phyloP scores from a whole-genome alignment of 2,113 vertebrate genomes.

The Rafetus swinhoei region DNA sequence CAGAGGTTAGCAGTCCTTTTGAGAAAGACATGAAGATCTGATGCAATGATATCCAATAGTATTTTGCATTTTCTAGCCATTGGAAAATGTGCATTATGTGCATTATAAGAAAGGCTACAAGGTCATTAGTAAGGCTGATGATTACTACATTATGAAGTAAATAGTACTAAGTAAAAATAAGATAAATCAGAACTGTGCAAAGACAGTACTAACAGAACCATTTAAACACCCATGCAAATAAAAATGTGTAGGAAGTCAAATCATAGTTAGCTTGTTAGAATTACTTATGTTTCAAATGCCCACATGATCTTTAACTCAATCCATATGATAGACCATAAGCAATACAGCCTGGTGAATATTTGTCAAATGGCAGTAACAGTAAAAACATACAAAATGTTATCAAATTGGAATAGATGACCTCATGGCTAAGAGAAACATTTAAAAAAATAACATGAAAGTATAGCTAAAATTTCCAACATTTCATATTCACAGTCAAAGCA shows the following conservation, averaged over 20 bases:
- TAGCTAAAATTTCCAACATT: slow-evolving; percentile 64
- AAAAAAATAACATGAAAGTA: slow-evolving; percentile 72
- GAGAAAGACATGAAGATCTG: slow-evolving; percentile 84
- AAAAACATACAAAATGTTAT: slow-evolving; percentile 66
- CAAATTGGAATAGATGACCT: slow-evolving; percentile 64
- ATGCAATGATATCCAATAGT: slow-evolving; percentile 82
- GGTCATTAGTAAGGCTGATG: slow-evolving; percentile 86
- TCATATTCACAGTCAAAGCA: slow-evolving; percentile 66
- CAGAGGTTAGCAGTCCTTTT: slow-evolving; percentile 86
- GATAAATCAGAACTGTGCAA: slow-evolving; percentile 75
- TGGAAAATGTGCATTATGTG: slow-evolving; percentile 86
- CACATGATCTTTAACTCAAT: slow-evolving; percentile 63
- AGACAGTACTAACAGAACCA: slow-evolving; percentile 82
- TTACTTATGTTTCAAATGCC: slow-evolving; percentile 67
- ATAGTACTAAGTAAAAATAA: slow-evolving; percentile 79
- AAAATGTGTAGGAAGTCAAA: slow-evolving; percentile 74
- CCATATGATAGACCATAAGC: slow-evolving; percentile 63
- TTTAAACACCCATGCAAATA: slow-evolving; percentile 85
- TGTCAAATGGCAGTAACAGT: slow-evolving; percentile 47
- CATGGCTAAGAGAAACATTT: slow-evolving; percentile 62
- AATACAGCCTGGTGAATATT: slow-evolving; percentile 56
- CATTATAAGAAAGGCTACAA: slow-evolving; percentile 87
- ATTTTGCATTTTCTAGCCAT: slow-evolving; percentile 83
- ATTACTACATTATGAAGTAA: slow-evolving; percentile 84
- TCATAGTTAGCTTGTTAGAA: slow-evolving; percentile 70